Conservation (phyloP, 2,888 invertebrate species). For the Meloe dianella region DNA sequence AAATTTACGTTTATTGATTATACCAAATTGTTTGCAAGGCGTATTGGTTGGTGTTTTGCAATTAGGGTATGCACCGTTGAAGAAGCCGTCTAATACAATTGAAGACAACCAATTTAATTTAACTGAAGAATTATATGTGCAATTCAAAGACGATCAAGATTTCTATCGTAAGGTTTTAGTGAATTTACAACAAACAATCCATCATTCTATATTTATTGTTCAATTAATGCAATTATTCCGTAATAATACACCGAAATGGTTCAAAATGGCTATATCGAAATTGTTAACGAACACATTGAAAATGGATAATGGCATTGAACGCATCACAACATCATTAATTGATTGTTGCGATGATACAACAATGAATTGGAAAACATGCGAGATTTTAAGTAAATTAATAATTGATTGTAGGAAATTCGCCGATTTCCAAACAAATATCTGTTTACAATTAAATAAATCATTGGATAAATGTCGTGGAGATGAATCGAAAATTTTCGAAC, state of each 20-base stretch:
- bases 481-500: constrained; percentile 38
- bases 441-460: constrained; percentile 63
- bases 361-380: constrained; percentile 71
- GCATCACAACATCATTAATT: constrained; percentile 70
- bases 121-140: constrained; percentile 64
- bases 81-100: constrained; percentile 62
- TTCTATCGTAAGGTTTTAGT: constrained; percentile 63
- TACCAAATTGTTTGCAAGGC: constrained; percentile 65
- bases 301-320: constrained; percentile 68
- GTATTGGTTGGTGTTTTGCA: constrained; percentile 74
- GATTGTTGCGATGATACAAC: constrained; percentile 60
- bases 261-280: constrained; percentile 66
- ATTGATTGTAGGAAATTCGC: constrained; percentile 63
- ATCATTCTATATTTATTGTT: constrained; percentile 68
- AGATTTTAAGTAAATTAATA: constrained; percentile 71
- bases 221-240: constrained; percentile 73
- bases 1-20: constrained; percentile 64
- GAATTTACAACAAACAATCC: constrained; percentile 63
- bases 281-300: constrained; percentile 68
- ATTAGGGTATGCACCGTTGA: constrained; percentile 70
- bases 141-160: constrained; percentile 62
- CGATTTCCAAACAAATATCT: constrained; percentile 65
- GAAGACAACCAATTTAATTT: constrained; percentile 58
- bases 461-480: constrained; percentile 35
- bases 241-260: constrained; percentile 67